Percentiles rank a stretch among this genome's conserved stretches.
Conservation (phyloP, 2,888 invertebrate species). For the Machimus atricapillus region DNA sequence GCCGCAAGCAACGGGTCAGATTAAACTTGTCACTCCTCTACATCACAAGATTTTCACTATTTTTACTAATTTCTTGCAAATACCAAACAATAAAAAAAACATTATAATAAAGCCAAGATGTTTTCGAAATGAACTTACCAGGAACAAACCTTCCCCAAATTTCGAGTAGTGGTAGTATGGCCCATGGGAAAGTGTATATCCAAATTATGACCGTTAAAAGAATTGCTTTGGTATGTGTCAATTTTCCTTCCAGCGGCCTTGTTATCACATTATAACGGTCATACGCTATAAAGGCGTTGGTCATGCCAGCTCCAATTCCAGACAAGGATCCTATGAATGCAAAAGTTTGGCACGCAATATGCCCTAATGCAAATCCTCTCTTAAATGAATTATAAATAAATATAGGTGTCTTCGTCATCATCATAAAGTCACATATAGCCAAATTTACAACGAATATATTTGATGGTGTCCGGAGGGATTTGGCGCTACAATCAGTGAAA, state of each 20-base stretch:
- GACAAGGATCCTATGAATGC: conserved; percentile 77
- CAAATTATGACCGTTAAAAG: conserved; percentile 77
- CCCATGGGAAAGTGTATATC: conserved; percentile 83
- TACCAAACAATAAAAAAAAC: no score
- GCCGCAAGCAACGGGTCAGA: no score
- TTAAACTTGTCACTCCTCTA: no score
- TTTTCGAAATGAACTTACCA: conserved; percentile 56
- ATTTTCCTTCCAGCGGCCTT: conserved; percentile 80
- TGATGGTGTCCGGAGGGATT: conserved; percentile 68
- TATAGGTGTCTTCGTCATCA: conserved; percentile 87
- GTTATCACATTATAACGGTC: conserved; percentile 83
- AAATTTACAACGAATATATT: conserved; percentile 85
- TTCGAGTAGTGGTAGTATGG: conserved; percentile 77
- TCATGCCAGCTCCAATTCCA: conserved; percentile 80
- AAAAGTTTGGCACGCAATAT: conserved; percentile 79
- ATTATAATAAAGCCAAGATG: no score
- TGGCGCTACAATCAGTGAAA: conserved; percentile 52
- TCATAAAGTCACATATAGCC: conserved; percentile 82
- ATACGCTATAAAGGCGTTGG: conserved; percentile 86
- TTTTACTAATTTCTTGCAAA: no score
- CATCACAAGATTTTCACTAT: no score
- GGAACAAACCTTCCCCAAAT: conserved; percentile 89
- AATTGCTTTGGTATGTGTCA: conserved; percentile 80
- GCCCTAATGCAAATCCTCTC: conserved; percentile 77
- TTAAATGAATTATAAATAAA: conserved; percentile 84